Conservation (phyloP, 2,797 vertebrate species). For the Pseudomugil gertrudae region DNA sequence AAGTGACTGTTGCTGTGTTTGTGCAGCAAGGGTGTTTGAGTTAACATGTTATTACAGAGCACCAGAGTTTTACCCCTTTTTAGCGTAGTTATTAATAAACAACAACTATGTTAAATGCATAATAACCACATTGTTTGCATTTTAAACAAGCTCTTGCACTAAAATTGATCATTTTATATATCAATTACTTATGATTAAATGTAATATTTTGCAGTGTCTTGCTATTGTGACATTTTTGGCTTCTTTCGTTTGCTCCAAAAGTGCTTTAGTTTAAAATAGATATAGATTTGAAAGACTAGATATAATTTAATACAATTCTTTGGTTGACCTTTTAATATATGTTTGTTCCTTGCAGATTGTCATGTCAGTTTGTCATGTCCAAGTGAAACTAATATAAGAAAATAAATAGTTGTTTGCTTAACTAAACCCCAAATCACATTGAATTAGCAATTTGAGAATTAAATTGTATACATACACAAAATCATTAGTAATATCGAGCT, state of each 20-base stretch:
- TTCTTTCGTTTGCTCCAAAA: not conserved
- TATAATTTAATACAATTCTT: no score
- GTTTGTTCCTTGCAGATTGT: not conserved
- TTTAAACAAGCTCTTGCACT: not conserved
- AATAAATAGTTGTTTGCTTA: not conserved
- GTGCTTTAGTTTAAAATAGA: not conserved
- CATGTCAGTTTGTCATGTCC: not conserved
- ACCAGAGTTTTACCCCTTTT: slow-evolving; percentile 35
- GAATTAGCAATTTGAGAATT: not conserved
- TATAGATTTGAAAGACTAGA: not conserved
- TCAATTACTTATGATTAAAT: not conserved
- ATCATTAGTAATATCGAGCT: not conserved
- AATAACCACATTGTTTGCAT: not conserved
- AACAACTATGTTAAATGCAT: not conserved
- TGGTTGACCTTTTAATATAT: not conserved
- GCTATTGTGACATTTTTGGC: not conserved
- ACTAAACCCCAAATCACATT: not conserved
- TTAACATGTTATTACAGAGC: slow-evolving; percentile 46
- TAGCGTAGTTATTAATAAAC: slow-evolving; percentile 2
- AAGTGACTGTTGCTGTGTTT: slow-evolving; percentile 48
- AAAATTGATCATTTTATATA: not conserved
- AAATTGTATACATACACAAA: not conserved
- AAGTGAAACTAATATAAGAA: not conserved
- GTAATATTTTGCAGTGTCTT: not conserved
- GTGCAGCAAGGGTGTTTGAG: slow-evolving; percentile 60